Evolutionary conservation across 2,888 invertebrate genomes (phyloP).

Genomic region (Mimumesa dahlbomi): DNA sequence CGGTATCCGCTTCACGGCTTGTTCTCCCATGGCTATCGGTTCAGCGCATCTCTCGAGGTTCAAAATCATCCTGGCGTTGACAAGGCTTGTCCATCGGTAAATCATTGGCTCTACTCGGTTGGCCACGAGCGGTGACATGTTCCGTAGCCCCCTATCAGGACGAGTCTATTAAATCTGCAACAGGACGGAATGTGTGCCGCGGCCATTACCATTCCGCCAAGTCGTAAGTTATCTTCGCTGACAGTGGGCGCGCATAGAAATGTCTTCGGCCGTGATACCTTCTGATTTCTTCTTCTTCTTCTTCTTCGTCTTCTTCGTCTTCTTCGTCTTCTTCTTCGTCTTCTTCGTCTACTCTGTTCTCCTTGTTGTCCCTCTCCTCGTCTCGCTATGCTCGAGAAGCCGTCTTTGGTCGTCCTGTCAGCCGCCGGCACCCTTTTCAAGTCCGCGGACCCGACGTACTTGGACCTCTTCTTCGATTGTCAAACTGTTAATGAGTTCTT

Average conservation of each 20-base stretch:
- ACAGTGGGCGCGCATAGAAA: constrained; percentile 71
- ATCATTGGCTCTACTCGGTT: constrained; percentile 53
- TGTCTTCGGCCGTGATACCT: constrained; percentile 48
- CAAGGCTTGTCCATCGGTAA: constrained; percentile 57
- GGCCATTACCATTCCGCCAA: constrained; percentile 68
- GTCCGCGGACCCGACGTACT: constrained; percentile 15
- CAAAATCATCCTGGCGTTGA: constrained; percentile 57
- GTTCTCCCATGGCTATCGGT: constrained; percentile 20
- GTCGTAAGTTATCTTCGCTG: constrained; percentile 72
- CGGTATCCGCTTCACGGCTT: constrained; percentile 1
- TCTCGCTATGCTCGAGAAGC: too few species aligned
- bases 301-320: constrained; percentile 20
- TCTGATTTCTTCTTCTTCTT: constrained; percentile 34
- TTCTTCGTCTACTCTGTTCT: constrained; percentile 1
- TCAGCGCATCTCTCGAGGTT: constrained; percentile 17
- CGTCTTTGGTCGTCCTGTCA: constrained; percentile 41
- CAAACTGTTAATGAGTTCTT: constrained; percentile 19
- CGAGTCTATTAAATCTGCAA: constrained; percentile 74
- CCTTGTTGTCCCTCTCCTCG: constrained; percentile 24
- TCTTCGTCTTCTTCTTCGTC: constrained; percentile 1
- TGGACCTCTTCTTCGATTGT: constrained; percentile 17
- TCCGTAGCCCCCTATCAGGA: constrained; percentile 65
- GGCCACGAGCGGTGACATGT: constrained; percentile 64
- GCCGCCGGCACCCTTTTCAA: constrained; percentile 34
- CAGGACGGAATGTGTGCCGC: constrained; percentile 64